Percentiles rank a stretch among this genome's conserved stretches.
These are phyloP conservation scores for Apotomis betuletana DNA, from an alignment of 2,888 invertebrate genomes.

Conservation along the genomic window DNA sequence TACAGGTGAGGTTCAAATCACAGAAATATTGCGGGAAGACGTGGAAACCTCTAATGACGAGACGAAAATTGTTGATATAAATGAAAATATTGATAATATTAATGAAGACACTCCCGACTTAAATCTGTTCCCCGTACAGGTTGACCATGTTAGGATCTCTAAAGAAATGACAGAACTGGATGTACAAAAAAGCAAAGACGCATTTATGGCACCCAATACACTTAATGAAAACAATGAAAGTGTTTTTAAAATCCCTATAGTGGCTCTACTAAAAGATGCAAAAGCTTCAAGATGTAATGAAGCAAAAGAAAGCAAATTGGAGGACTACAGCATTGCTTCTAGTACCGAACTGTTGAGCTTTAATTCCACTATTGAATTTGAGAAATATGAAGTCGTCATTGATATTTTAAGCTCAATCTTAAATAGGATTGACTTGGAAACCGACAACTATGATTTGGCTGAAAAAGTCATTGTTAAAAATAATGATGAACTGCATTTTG, in stretches of 20 bases:
- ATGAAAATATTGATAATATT: not conserved
- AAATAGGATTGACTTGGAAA: constrained; percentile 56
- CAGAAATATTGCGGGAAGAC: not conserved
- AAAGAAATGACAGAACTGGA: not conserved
- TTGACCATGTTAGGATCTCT: not conserved
- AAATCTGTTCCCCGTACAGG: not conserved
- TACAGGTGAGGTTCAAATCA: not conserved
- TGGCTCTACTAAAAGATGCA: constrained; percentile 15
- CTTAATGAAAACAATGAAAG: constrained; percentile 24
- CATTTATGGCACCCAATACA: not conserved
- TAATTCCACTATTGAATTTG: constrained; percentile 75
- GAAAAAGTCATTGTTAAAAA: constrained; percentile 34
- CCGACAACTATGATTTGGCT: constrained; percentile 27
- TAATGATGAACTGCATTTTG: constrained; percentile 38
- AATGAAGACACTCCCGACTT: not conserved
- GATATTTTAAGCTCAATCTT: constrained; percentile 63
- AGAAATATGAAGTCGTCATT: constrained; percentile 68
- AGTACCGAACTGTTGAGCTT: constrained; percentile 59
- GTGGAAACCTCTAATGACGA: not conserved
- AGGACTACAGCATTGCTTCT: constrained; percentile 57
- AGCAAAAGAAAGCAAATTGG: constrained; percentile 47
- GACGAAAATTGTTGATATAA: not conserved
- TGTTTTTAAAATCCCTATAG: constrained; percentile 44
- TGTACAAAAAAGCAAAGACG: not conserved
- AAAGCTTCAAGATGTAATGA: constrained; percentile 5